These are phyloP conservation scores for Orthosia incerta DNA, from an alignment of 2,888 invertebrate species.

Conservation along the genomic window DNA sequence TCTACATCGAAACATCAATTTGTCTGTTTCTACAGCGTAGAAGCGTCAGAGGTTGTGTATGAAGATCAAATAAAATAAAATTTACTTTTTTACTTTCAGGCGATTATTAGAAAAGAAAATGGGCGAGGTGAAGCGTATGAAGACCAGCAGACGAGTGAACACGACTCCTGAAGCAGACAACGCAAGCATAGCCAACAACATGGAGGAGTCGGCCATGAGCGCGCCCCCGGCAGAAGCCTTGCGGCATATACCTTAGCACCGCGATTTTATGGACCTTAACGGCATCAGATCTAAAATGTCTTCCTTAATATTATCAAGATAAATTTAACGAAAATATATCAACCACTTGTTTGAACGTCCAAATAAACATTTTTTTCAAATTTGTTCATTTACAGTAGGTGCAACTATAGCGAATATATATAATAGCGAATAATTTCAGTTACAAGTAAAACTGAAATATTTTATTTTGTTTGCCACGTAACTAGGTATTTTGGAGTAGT, in stretches of 20 bases:
- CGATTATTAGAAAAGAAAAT: slow-evolving; percentile 86
- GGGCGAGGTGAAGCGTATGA: slow-evolving; percentile 80
- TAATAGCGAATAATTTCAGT: neutral
- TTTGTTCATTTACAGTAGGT: slow-evolving; percentile 9
- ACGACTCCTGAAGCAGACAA: slow-evolving; percentile 77
- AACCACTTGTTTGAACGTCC: neutral
- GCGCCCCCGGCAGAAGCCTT: slow-evolving; percentile 80
- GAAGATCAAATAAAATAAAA: neutral
- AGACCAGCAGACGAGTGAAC: slow-evolving; percentile 76
- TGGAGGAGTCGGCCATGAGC: slow-evolving; percentile 83
- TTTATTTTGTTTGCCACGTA: neutral
- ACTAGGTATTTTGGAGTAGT: slow-evolving; percentile 2
- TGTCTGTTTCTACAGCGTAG: neutral
- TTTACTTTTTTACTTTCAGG: slow-evolving; percentile 76
- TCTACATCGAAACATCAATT: neutral
- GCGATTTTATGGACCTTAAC: neutral
- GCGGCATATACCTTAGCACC: slow-evolving; percentile 78
- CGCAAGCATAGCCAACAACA: slow-evolving; percentile 81
- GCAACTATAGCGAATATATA: neutral
- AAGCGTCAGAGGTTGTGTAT: neutral
- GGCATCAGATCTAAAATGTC: neutral
- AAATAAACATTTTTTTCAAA: neutral
- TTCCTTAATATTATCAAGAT: slow-evolving; percentile 13
- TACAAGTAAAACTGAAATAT: slow-evolving; percentile 2
- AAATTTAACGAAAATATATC: neutral